Evolutionary conservation across 2,888 invertebrate species (phyloP).

Genomic region (Drosophila hawaiiensis): DNA sequence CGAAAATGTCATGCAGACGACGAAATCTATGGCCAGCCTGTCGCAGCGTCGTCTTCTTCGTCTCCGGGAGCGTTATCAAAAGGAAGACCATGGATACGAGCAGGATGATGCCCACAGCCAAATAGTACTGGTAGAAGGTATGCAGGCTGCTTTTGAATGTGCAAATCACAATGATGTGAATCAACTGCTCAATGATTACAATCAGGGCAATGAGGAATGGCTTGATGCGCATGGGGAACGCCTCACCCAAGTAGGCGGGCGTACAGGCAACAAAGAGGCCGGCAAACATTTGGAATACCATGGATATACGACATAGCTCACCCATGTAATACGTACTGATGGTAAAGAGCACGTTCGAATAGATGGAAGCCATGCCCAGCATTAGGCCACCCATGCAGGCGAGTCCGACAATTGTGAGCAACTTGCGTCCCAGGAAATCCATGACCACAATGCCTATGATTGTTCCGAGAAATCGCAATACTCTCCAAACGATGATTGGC

Average conservation of each 20-base stretch:
- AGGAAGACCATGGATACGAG: slow-evolving; percentile 47
- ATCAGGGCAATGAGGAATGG: slow-evolving; percentile 65
- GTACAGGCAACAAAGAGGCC: slow-evolving; percentile 74
- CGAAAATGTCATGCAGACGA: slow-evolving; percentile 33
- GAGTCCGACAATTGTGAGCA: slow-evolving; percentile 59
- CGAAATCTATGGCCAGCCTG: slow-evolving; percentile 52
- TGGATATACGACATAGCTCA: slow-evolving; percentile 50
- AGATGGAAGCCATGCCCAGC: slow-evolving; percentile 64
- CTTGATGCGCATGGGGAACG: slow-evolving; percentile 73
- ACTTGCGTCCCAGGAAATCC: slow-evolving; percentile 71
- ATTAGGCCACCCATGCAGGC: slow-evolving; percentile 64
- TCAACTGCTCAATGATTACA: slow-evolving; percentile 68
- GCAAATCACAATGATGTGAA: slow-evolving; percentile 65
- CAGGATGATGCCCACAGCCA: slow-evolving; percentile 61
- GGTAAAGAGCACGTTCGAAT: slow-evolving; percentile 24
- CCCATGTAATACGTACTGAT: slow-evolving; percentile 39
- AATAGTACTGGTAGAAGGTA: slow-evolving; percentile 49
- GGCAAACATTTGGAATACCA: slow-evolving; percentile 70
- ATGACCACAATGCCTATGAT: slow-evolving; percentile 46
- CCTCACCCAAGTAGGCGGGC: slow-evolving; percentile 76
- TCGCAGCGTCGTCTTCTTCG: slow-evolving; percentile 41
- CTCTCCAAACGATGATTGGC: slow-evolving; percentile 57
- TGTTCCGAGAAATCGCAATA: slow-evolving; percentile 68
- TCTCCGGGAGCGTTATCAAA: slow-evolving; percentile 53
- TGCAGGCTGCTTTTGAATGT: slow-evolving; percentile 15